Evolutionary conservation across 2,888 invertebrate genomes (phyloP).

Genomic region (Ecdyonurus torrentis): DNA sequence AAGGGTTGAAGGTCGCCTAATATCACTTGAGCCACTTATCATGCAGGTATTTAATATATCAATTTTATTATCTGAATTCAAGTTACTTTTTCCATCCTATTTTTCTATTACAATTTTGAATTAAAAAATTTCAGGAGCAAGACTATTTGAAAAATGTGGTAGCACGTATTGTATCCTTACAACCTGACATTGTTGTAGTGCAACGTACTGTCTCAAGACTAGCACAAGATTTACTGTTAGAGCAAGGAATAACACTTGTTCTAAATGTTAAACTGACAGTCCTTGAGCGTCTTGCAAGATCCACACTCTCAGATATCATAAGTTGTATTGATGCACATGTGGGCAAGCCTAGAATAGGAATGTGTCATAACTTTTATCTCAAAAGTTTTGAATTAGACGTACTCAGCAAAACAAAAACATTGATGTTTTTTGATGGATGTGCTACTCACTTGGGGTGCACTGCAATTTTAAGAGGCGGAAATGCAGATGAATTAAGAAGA

Average conservation of each 20-base stretch:
- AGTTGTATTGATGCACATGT: conserved; percentile 77
- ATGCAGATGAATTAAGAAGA: conserved; percentile 50
- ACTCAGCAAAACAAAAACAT: conserved; percentile 47
- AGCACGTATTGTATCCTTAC: conserved; percentile 56
- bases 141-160: conserved; percentile 76
- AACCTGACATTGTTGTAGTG: conserved; percentile 74
- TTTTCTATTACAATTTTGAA: conserved; percentile 14
- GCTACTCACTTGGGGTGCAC: conserved; percentile 73
- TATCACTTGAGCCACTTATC: conserved; percentile 85
- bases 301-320: conserved; percentile 57
- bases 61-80: background rate
- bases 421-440: conserved; percentile 90
- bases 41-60: conserved; percentile 48
- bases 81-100: conserved; percentile 1
- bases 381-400: conserved; percentile 27
- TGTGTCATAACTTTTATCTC: conserved; percentile 67
- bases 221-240: conserved; percentile 73
- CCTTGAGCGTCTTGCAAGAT: conserved; percentile 50
- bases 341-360: conserved; percentile 63
- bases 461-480: conserved; percentile 65
- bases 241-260: conserved; percentile 68
- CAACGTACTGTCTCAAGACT: conserved; percentile 55
- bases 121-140: conserved; percentile 59
- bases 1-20: conserved; percentile 78
- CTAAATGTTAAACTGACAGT: conserved; percentile 68